A percentile compares a stretch with the other conserved stretches of the same genome.
Evolutionary conservation across 2,888 invertebrate species (phyloP).

Genomic region (Epistrophella euchroma): DNA sequence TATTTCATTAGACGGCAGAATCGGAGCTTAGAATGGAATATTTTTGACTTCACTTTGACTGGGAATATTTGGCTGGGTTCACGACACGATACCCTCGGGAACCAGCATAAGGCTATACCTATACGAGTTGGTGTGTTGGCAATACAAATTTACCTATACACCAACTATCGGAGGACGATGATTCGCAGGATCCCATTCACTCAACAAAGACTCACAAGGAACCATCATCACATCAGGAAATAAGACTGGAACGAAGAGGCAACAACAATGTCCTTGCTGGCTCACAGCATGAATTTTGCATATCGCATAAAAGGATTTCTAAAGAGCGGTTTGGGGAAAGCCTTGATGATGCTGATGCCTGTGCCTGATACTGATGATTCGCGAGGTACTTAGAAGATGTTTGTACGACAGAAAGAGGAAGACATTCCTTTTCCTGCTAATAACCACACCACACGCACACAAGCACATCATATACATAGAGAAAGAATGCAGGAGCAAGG

Average conservation of each 20-base stretch:
- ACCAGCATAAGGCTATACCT: background rate
- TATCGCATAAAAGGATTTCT: conserved; percentile 74
- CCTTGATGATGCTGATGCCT: conserved; percentile 57
- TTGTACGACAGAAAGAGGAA: conserved; percentile 35
- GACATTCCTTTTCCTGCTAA: conserved; percentile 6
- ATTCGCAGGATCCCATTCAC: conserved; percentile 26
- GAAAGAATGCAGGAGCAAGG: conserved; percentile 1
- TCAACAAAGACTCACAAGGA: conserved; percentile 1
- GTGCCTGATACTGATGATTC: conserved; percentile 53
- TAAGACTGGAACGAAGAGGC: background rate
- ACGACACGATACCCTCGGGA: conserved; percentile 39
- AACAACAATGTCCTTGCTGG: conserved; percentile 51
- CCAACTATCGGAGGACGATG: conserved; percentile 40
- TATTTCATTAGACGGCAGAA: conserved; percentile 68
- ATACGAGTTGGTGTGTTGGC: background rate
- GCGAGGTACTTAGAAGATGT: conserved; percentile 65
- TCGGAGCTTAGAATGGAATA: conserved; percentile 34
- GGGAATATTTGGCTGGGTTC: conserved; percentile 49
- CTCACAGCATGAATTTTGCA: conserved; percentile 73
- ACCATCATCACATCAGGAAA: conserved; percentile 6
- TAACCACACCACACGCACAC: conserved; percentile 4
- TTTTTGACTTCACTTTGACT: conserved; percentile 51
- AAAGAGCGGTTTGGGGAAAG: conserved; percentile 70
- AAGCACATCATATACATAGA: background rate
- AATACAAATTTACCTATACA: conserved; percentile 19